Evolutionary conservation across 2,113 vertebrate genomes (phyloP), one percentile per base, ranked within the genome.

Genomic region (Corythornis vintsioides): DNA sequence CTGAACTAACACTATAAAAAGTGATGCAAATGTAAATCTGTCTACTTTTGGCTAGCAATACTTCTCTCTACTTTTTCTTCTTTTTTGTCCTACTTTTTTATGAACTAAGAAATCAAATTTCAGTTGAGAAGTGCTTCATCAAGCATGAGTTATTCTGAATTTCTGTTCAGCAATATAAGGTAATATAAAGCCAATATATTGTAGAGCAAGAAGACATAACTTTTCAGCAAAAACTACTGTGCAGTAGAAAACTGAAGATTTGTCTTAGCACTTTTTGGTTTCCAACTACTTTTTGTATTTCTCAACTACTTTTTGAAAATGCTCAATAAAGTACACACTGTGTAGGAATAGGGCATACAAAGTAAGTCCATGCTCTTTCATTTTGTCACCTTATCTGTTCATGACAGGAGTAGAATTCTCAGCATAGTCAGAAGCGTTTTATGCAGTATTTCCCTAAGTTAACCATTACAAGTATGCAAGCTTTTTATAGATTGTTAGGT

Each of bases 91-190:
- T 89, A 33, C 50, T 59, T 86, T 59, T 90, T 84, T 61, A 38
- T 86, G 90, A 85, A 93, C 21, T 86, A 73, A 88, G 40, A 93
- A 94, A 96, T 89, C 45, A 96, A 91, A 92, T 93, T 63, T 83
- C 53, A 75, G 2, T 52, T 88, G 59, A 88, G 95, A 95, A 87
- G 8, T 67, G 33, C 59, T 94, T 93, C 66, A 93, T 85, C 70
- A 83, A 84, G n/a, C 10, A 48, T 79, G 55, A 86, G 74, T 86
- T 81, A 83, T n/a, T 83, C 35, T 89, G 40, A 86, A 55, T 76
- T 74, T 93, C 16, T 91, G 90, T 89, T 11, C 53, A 81, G 35
- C 56, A 86, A 67, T 94, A 63, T 61, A 94, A 93, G 63, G 13
- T 24, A 82, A 84, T 90, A 52, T 52, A 80, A 78, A 93, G 33